Base-by-base conservation (phyloP, 1,140 invertebrate genomes). In the Lepidurus packardi region DNA sequence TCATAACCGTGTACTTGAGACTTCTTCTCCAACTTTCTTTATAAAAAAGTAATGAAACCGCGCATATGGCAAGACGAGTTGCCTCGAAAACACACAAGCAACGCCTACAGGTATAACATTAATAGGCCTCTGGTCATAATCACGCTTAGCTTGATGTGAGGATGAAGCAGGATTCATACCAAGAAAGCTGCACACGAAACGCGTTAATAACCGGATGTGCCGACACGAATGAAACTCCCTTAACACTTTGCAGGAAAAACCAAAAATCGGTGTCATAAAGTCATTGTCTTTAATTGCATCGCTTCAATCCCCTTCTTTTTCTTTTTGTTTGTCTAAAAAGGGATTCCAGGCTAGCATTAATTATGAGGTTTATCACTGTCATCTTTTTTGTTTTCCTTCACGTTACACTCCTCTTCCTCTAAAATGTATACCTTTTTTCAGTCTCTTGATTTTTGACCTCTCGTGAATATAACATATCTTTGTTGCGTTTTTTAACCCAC, bases 131-230 rank as follows among this genome's bases (percentile, higher is more conserved):
- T n/a, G 53, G 53, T 65, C 16, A 65, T 65, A 9, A 65, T 65
- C 13, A 65, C 53, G 53, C 53, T 65, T 65, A 16, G 53, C 53
- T 65, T 65, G 53, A 65, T 65, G 53, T 1, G 13, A 16, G 21
- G 8, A 16, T 65, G 4, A 65, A 65, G 21, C 16, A 21, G 13
- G 53, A 13, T 13, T 65, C 45, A 47, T 11, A 47, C 16, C 13
- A 65, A 65, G 53, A 65, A 65, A 65, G 53, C 53, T 65, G 53
- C 53, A 65, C 53, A 65, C 53, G 53, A 65, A 65, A 21, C 53
- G 53, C 53, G 53, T 65, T 65, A 65, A 65, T 65, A 65, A 65
- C 53, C 53, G 53, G 53, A 65, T 65, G 53, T 65, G 21, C 53
- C 53, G 53, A 65, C 53, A 65, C 53, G 53, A 65, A 65, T 65